A percentile compares a stretch with the other conserved stretches of the same genome.
Evolutionary conservation across 2,888 invertebrate species (phyloP).

Genomic region (Drosophila multiciliata): DNA sequence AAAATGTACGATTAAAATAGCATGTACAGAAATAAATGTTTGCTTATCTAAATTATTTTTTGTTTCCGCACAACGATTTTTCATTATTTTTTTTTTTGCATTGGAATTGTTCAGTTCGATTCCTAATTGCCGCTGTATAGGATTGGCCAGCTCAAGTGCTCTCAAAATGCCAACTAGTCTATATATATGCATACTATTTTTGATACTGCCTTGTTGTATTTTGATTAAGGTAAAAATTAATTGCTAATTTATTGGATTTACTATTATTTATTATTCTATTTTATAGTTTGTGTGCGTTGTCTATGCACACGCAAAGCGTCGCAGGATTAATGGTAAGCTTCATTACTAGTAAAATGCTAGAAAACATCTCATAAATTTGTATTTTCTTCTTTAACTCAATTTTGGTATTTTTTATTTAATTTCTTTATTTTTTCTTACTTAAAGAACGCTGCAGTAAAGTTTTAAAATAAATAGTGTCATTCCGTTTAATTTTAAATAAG

Average conservation of each 20-base stretch:
- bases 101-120: slow-evolving; percentile 37
- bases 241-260: neutral
- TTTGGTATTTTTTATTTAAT: neutral
- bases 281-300: slow-evolving; percentile 38
- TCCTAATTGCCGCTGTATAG: slow-evolving; percentile 21
- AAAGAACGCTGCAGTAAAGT: neutral
- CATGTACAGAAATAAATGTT: slow-evolving; percentile 22
- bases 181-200: slow-evolving; percentile 33
- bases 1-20: slow-evolving; percentile 44
- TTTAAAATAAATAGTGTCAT: neutral
- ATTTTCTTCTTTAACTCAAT: neutral
- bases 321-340: slow-evolving; percentile 28
- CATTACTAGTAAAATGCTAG: no score
- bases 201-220: slow-evolving; percentile 24
- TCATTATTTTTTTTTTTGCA: neutral
- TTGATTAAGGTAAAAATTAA: slow-evolving; percentile 44
- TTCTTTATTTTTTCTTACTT: neutral
- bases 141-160: slow-evolving; percentile 8
- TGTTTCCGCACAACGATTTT: slow-evolving; percentile 23
- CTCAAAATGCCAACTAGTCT: slow-evolving; percentile 31
- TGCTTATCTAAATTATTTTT: slow-evolving; percentile 45
- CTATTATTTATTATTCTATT: neutral
- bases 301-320: slow-evolving; percentile 7
- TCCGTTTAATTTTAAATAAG: neutral
- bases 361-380: neutral